Evolutionary conservation across 2,113 vertebrate genomes (phyloP), one percentile per base, ranked within the genome.

Genomic region (Desmodus rotundus): DNA sequence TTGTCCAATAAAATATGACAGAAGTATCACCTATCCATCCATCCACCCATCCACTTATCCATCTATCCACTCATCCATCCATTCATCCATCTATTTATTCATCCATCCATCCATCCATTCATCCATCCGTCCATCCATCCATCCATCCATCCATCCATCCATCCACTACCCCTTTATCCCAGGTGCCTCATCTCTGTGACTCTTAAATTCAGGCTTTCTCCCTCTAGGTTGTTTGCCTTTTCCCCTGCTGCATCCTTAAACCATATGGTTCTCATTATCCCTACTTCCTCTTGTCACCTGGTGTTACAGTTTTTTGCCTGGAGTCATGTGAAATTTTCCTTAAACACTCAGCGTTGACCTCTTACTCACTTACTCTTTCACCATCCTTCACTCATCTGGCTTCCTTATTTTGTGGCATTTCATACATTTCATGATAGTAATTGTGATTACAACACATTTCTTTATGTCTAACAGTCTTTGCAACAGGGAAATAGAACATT

Each of bases 401-500:
- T 93, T 95, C 73, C 54, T 68, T 80, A 61, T 74, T 86, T 88
- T 68, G 68, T 89, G 70, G 78, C 68, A 87, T 89, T 95, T 68
- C 38, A 67, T 83, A 52, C 63, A 78, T 78, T 72, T 87, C 82
- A 80, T 74, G 47, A 78, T 83, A 50, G 6, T 76, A 89, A 54
- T 61, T 74, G 43, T 89, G 85, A 92, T 93, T 38, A 31, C 43
- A 61, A 56, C 41, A 43, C 31, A 93, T 63, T 87, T 72, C 84
- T 82, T 78, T 93, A 67, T 73, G 78, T 82, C 61, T 94, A 92
- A 89, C 67, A 78, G 41, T 31, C 91, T 95, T 92, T 95, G 61
- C 80, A 89, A 19, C 47, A 68, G 68, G 47, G 65, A 92, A 93
- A 68, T 87, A 20, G 70, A 94, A 92, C 22, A 70, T 89, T 89